A percentile compares a stretch with the other conserved stretches of the same genome.
phyloP scores from a whole-genome alignment of 2,113 vertebrate genomes.

The Rhineura floridana region DNA sequence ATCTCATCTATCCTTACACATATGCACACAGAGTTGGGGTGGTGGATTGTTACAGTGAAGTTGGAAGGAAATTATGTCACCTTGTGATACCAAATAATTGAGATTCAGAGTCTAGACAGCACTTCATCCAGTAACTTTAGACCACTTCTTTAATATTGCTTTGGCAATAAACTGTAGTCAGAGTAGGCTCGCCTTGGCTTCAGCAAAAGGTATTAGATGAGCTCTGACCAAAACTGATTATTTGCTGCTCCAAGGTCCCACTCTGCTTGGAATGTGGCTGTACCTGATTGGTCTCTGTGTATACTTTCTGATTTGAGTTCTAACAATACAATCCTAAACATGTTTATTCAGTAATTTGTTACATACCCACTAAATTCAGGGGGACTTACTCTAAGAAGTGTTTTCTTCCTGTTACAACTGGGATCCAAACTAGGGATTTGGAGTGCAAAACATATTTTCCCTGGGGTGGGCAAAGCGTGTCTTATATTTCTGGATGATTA shows the following conservation, averaged over 20 bases:
- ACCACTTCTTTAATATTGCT: not conserved
- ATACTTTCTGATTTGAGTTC: not conserved
- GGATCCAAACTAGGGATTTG: not conserved
- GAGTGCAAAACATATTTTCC: not conserved
- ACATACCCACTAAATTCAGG: not conserved
- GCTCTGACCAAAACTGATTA: not conserved
- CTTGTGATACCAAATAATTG: not conserved
- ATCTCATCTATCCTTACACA: too few relatives aligned
- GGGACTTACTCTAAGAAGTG: not conserved
- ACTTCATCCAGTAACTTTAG: not conserved
- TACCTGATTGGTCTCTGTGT: not conserved
- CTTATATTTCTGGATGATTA: not conserved
- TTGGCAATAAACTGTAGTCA: not conserved
- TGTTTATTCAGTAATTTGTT: not conserved
- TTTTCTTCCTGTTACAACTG: too few relatives aligned
- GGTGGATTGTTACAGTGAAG: too few relatives aligned
- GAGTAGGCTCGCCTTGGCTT: not conserved
- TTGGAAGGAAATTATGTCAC: too few relatives aligned
- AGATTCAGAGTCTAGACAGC: not conserved
- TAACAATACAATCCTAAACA: not conserved
- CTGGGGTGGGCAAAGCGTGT: not conserved
- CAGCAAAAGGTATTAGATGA: not conserved
- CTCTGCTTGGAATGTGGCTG: not conserved
- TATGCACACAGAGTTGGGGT: too few relatives aligned
- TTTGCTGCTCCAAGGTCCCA: not conserved